These are phyloP conservation scores for Sapayoa aenigma DNA, from an alignment of 2,113 vertebrate species.

Conservation along the genomic window DNA sequence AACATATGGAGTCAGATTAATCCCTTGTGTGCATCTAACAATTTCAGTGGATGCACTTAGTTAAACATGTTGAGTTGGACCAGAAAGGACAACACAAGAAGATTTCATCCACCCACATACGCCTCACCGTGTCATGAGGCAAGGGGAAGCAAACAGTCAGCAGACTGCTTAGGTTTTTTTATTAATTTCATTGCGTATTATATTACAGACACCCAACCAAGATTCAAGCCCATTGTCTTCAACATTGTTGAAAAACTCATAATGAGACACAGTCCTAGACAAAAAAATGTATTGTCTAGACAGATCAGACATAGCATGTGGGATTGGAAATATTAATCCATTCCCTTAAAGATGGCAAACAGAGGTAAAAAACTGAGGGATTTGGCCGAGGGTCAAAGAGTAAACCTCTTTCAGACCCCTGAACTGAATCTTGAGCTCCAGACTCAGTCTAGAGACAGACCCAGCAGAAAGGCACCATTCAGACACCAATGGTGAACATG, in stretches of 20 bases:
- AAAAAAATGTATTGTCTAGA: constrained; percentile 66
- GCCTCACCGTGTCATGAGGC: constrained; percentile 37
- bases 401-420: background rate
- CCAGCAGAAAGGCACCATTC: background rate
- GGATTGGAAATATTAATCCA: constrained; percentile 33
- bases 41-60: background rate
- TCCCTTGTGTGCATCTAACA: background rate
- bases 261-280: constrained; percentile 55
- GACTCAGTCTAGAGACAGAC: background rate
- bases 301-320: constrained; percentile 58
- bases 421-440: background rate
- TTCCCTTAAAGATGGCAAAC: constrained; percentile 37
- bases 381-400: constrained; percentile 18
- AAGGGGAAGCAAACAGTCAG: constrained; percentile 35
- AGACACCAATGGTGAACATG: background rate
- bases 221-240: constrained; percentile 49
- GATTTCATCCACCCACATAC: constrained; percentile 33
- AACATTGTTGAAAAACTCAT: constrained; percentile 29
- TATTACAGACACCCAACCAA: constrained; percentile 52
- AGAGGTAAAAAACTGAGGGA: constrained; percentile 19
- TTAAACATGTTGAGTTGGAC: background rate
- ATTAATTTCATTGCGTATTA: constrained; percentile 43
- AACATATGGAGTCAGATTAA: background rate
- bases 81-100: constrained; percentile 29
- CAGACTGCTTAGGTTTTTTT: constrained; percentile 25